Evolutionary conservation across 1,140 invertebrate species (phyloP), one percentile per base, ranked within the genome.

Genomic region (Drosophila kanapiae): DNA sequence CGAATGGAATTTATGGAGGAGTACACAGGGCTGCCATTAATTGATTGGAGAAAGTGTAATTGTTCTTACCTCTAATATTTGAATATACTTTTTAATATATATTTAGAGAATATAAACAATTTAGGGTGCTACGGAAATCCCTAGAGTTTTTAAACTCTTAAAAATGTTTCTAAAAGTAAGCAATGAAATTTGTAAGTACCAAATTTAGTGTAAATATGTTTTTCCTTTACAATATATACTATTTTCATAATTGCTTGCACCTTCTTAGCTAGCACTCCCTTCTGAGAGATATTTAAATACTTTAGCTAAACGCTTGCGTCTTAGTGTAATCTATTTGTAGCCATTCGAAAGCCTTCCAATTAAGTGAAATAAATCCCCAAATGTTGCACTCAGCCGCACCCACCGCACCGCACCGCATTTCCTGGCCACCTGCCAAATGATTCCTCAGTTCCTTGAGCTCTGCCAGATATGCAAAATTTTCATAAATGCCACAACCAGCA

Each of bases 391-490:
- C 11, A 43, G 16, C 11, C 35, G 33, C 35, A 38, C 43, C 35
- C 47, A 27, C 5, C 23, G 14, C 45, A 35, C 35, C 16, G n/a
- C 40, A 43, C 8, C 16, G 18, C 11, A 47, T 23, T 23, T 37
- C 14, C 49, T 54, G 47, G 47, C 47, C 33, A 16, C 38, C 47
- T 68, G 38, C 62, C 67, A 70, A 67, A 54, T 43, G 62, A 67
- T 45, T 53, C 16, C 31, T 37, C 63, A 42, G 38, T 29, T 54
- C 35, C 63, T 68, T 68, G 63, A 51, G 45, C 67, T 47, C 48
- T 67, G 75, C 75, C 59, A 38, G 45, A 67, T 43, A 62, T 79
- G 70, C 70, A 79, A 78, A 75, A 68, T 62, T 69, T 78, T 63
- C 69, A 79, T 61, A 82, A 78, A 74, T 74, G 58, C 18, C 67